Conservation (phyloP, 2,888 invertebrate species). For the Ochropacha duplaris region DNA sequence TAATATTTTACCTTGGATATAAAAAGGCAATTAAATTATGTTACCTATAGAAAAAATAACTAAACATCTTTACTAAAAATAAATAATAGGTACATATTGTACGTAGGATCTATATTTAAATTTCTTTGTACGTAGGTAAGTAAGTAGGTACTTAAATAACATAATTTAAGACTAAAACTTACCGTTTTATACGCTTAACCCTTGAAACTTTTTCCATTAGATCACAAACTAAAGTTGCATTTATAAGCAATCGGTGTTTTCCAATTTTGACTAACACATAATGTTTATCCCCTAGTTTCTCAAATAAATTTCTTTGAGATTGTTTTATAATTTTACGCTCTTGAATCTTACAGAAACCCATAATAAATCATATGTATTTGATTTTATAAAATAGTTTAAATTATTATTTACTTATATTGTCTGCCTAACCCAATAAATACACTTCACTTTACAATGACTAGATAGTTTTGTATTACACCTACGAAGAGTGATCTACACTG, state of each 20-base stretch:
- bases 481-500: not conserved
- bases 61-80: too few species aligned
- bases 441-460: not conserved
- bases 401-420: not conserved
- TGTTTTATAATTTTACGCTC: slow-evolving; percentile 25
- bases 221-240: slow-evolving; percentile 19
- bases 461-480: not conserved
- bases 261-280: slow-evolving; percentile 32
- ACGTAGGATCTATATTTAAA: too few species aligned
- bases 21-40: too few species aligned
- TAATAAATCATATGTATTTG: slow-evolving; percentile 17
- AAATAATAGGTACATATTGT: too few species aligned
- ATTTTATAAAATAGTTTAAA: slow-evolving; percentile 3
- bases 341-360: slow-evolving; percentile 40
- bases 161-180: slow-evolving; percentile 21
- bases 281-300: slow-evolving; percentile 21
- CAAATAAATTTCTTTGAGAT: slow-evolving; percentile 13
- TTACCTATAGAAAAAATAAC: too few species aligned
- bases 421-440: not conserved
- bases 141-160: not conserved
- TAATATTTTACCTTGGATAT: too few species aligned
- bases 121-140: too few species aligned
- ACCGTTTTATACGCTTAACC: slow-evolving; percentile 27
- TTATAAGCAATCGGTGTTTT: slow-evolving; percentile 23
- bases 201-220: slow-evolving; percentile 28